phyloP scores from a whole-genome alignment of 2,113 vertebrate species.

The Trematocara stigmaticum region DNA sequence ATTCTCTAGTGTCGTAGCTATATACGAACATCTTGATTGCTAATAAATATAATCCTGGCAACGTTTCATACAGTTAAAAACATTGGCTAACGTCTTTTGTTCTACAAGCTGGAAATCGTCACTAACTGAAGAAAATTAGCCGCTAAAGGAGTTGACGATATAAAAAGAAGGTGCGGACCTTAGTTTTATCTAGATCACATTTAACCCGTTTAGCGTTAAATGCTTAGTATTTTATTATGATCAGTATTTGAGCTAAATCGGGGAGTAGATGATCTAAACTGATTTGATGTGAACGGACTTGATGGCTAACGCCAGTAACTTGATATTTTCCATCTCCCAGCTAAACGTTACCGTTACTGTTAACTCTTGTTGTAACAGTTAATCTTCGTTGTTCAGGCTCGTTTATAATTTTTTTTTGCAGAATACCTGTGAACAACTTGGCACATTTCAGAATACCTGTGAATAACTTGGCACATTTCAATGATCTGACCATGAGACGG shows the following conservation, averaged over 20 bases:
- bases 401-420: neutral
- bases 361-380: neutral
- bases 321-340: constrained; percentile 61
- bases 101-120: neutral
- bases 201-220: neutral
- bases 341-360: constrained; percentile 63
- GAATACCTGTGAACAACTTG: neutral
- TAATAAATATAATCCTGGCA: neutral
- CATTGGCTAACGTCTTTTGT: neutral
- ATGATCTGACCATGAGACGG: no score
- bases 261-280: rapidly evolving
- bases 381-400: neutral
- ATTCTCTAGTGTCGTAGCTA: neutral
- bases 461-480: neutral
- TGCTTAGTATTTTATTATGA: neutral
- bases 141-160: neutral
- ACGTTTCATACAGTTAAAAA: neutral
- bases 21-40: neutral
- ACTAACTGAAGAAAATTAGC: neutral
- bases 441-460: neutral
- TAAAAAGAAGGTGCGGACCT: neutral
- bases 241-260: rapidly evolving
- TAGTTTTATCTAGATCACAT: neutral
- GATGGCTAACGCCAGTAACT: no score
- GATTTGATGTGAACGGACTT: constrained; percentile 19